phyloP scores from a whole-genome alignment of 1,140 invertebrate species.

The Sminthurides bifidus region DNA sequence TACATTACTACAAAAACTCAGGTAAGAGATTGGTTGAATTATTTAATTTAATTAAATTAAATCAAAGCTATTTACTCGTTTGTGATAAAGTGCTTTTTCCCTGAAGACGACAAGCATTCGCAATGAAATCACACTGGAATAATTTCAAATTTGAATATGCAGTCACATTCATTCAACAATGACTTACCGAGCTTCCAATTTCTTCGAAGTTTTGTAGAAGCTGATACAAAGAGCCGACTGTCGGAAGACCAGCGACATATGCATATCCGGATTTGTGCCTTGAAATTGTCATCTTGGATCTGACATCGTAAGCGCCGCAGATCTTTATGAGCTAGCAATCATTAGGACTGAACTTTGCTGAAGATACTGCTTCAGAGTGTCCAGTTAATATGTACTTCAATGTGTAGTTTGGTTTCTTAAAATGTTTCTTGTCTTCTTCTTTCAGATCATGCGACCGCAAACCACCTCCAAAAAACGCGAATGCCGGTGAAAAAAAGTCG shows the following conservation, averaged over 20 bases:
- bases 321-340: constrained; percentile 99
- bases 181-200: constrained; percentile 88
- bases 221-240: constrained; percentile 85
- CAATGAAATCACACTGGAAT: too few relatives aligned
- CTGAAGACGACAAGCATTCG: constrained; percentile 41
- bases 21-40: too few relatives aligned
- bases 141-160: constrained; percentile 7
- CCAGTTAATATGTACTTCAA: constrained; percentile 94
- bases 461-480: too few relatives aligned
- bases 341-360: constrained; percentile 98
- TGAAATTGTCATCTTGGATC: constrained; percentile 96
- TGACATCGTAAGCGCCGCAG: constrained; percentile 99
- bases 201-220: constrained; percentile 99
- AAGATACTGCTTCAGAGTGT: constrained; percentile 97
- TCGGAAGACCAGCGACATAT: constrained; percentile 98
- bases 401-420: constrained; percentile 91
- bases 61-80: too few relatives aligned
- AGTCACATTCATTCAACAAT: too few relatives aligned
- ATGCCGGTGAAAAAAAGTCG: constrained; percentile 3
- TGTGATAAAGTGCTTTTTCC: too few relatives aligned
- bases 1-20: too few relatives aligned
- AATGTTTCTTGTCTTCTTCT: too few relatives aligned
- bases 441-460: too few relatives aligned
- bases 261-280: constrained; percentile 96
- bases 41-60: too few relatives aligned